Evolutionary conservation across 2,797 vertebrate species (phyloP).

Genomic region (Peromyscus melanophrys): DNA sequence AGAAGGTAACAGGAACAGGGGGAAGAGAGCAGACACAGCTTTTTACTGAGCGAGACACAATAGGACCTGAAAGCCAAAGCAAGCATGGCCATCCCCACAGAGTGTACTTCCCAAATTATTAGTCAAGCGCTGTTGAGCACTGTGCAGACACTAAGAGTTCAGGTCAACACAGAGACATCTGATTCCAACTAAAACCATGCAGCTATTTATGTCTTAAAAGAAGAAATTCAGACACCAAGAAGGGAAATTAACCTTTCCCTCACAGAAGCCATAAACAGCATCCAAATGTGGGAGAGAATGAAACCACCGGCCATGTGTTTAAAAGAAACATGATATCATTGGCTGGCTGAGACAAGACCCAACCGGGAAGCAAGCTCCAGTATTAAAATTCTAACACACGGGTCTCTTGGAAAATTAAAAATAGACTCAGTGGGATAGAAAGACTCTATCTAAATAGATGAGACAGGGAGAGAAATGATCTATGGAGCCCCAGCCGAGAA

Average conservation of each 20-base stretch:
- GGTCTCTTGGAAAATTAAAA: slow-evolving; percentile 89
- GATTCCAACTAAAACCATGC: slow-evolving; percentile 71
- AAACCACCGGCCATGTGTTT: slow-evolving; percentile 82
- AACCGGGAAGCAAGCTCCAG: slow-evolving; percentile 89
- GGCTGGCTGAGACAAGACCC: slow-evolving; percentile 86
- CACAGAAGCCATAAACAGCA: slow-evolving; percentile 81
- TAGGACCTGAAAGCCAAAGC: slow-evolving; percentile 41
- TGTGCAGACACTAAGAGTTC: slow-evolving; percentile 47
- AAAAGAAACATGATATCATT: slow-evolving; percentile 89
- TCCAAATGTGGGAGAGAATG: slow-evolving; percentile 83
- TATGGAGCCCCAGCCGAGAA: slow-evolving; percentile 80
- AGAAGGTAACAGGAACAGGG: background rate
- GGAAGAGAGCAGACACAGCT: background rate
- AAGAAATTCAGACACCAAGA: slow-evolving; percentile 80
- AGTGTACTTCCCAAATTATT: background rate
- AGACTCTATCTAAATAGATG: slow-evolving; percentile 86
- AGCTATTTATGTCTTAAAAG: slow-evolving; percentile 36
- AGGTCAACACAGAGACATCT: slow-evolving; percentile 68
- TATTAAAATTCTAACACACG: slow-evolving; percentile 89
- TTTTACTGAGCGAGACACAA: background rate
- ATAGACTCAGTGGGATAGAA: slow-evolving; percentile 86
- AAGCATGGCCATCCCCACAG: background rate
- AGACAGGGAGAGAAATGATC: slow-evolving; percentile 82
- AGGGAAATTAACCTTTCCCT: slow-evolving; percentile 82
- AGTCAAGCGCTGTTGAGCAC: slow-evolving; percentile 32